These are phyloP conservation scores for Tenebrosternarchus preto DNA, from an alignment of 2,113 vertebrate genomes.

Conservation along the genomic window DNA sequence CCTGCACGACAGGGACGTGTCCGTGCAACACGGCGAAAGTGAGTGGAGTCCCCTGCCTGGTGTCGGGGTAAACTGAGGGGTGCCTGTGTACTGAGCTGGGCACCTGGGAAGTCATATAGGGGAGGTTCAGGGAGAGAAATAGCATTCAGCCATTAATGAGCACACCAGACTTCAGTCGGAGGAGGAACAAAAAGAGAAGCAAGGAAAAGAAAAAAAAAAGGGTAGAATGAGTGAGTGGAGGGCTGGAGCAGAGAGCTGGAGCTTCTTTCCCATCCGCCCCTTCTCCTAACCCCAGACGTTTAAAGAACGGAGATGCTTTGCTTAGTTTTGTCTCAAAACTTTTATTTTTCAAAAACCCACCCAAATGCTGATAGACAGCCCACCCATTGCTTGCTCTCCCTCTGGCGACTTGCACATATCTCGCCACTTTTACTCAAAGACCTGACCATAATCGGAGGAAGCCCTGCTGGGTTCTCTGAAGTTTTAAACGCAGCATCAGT, in stretches of 20 bases:
- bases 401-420: conserved; percentile 10
- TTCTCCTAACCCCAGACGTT: conserved; percentile 33
- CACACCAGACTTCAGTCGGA: conserved; percentile 42
- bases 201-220: conserved; percentile 29
- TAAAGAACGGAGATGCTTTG: conserved; percentile 19
- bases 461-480: conserved; percentile 27
- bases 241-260: conserved; percentile 36
- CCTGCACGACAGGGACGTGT: conserved; percentile 99
- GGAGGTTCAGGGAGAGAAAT: conserved; percentile 76
- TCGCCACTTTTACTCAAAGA: conserved; percentile 30
- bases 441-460: conserved; percentile 40
- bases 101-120: conserved; percentile 91
- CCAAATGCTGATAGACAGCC: neutral
- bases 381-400: conserved; percentile 14
- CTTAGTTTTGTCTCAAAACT: neutral
- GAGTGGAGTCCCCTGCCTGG: conserved; percentile 98
- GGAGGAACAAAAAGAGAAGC: conserved; percentile 52
- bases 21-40: conserved; percentile 99
- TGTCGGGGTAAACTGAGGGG: conserved; percentile 99
- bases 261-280: conserved; percentile 24
- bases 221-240: conserved; percentile 33
- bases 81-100: conserved; percentile 98
- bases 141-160: conserved; percentile 69
- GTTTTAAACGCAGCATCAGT: conserved; percentile 47
- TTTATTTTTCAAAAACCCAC: conserved; percentile 2